Evolutionary conservation across 2,797 vertebrate genomes (phyloP).

Genomic region (Pygocentrus nattereri): DNA sequence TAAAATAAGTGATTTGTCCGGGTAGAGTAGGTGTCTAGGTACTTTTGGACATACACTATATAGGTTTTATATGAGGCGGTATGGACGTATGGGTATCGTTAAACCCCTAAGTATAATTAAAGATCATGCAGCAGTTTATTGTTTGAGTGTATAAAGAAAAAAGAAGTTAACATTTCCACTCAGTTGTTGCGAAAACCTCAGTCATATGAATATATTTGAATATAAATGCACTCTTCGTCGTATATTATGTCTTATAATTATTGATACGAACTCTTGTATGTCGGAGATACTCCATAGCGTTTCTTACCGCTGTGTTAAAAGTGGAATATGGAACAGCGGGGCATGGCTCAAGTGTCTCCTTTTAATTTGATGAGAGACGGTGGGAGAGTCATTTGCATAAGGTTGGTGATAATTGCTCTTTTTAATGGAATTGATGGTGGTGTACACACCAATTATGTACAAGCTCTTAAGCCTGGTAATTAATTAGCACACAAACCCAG

Average conservation of each 20-base stretch:
- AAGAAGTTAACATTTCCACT: neutral
- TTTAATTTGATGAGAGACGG: conserved; percentile 52
- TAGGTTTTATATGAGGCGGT: neutral
- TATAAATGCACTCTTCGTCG: neutral
- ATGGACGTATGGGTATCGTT: neutral
- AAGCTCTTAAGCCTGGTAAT: conserved; percentile 61
- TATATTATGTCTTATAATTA: neutral
- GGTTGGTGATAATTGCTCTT: conserved; percentile 63
- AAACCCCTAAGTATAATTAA: neutral
- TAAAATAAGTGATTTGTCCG: neutral
- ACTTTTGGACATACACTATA: neutral
- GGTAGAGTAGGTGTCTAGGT: neutral
- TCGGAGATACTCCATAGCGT: neutral
- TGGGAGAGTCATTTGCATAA: conserved; percentile 57
- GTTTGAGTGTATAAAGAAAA: neutral
- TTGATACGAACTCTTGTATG: neutral
- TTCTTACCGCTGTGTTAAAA: conserved; percentile 10
- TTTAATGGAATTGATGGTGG: conserved; percentile 63
- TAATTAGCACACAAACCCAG: conserved; percentile 59
- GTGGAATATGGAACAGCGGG: conserved; percentile 42
- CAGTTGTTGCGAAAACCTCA: neutral
- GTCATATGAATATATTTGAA: neutral
- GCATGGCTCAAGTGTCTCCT: conserved; percentile 47
- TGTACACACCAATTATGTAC: conserved; percentile 65
- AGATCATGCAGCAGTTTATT: neutral